Evolutionary conservation across 2,113 vertebrate genomes (phyloP), one percentile per base, ranked within the genome.

Genomic region (Rhinolophus ferrumequinum): DNA sequence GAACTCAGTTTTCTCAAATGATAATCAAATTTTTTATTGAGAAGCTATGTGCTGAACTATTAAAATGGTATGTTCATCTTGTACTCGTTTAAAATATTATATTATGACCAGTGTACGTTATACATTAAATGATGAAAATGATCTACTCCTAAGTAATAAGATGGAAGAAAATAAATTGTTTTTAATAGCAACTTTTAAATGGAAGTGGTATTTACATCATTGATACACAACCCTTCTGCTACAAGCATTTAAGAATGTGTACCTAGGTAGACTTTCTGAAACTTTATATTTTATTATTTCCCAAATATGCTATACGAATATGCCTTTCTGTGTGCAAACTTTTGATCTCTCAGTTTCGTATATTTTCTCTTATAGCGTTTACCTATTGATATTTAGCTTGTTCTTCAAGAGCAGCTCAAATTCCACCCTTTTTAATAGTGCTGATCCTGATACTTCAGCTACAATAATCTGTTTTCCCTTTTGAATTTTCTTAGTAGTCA

Each of bases 21-120:
- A 30, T 28, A 64, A 28, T 44, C 12, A 41, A 41, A 41, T 50
- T 38, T 93, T 58, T 14, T 80, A 8, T 26, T 18, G n/a, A 72
- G 47, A 90, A 77, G 11, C 8, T 50, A 50, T 67, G 5, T 56
- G 4, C 62, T 24, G 75, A 18, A 44, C 58, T 93, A 50, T 60
- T 76, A 75, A 70, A 70, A 93, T 72, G 35, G 54, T 38, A 87
- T 52, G 14, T 10, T 44, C 54, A 70, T 85, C 24, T 66, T 8
- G 16, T 30, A 88, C 75, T 87, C 66, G 2, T 52, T 95, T 77
- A 93, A 86, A 90, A 76, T 81, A 41, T 66, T 35, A 76, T 81
- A n/a, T n/a, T n/a, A n/a, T n/a, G 60, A 35, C 8, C 30, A 86
- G 4, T 41, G 3, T 69, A 5, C 24, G 56, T 56, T 80, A 75